Evolutionary conservation across 2,113 vertebrate species (phyloP), one percentile per base, ranked within the genome.

Genomic region (Pterocles gutturalis): DNA sequence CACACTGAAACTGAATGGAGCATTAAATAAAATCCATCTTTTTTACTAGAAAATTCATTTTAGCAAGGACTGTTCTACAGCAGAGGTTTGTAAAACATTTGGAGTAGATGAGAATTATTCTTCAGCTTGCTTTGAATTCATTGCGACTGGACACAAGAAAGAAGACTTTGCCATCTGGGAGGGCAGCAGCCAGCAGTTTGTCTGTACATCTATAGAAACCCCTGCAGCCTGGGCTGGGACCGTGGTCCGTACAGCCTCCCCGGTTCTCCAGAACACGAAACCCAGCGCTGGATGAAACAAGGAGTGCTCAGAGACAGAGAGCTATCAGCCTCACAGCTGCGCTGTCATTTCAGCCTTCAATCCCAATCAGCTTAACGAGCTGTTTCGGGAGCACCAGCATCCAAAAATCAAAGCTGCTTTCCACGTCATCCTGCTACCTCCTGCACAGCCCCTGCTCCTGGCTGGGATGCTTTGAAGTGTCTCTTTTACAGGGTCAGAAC

Each of bases 181-280:
- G 33, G 18, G 67, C n/a, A 58, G 34, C 71, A 48, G 31, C 11
- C 12, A 13, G 31, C 0, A 14, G 6, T 60, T 43, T 51, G 31
- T 45, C 79, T 28, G 12, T 28, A 16, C 12, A 16, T 65, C 29
- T 11, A 54, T 38, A 12, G 33, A 5, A 5, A 24, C 49, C 62
- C 28, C 41, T 22, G 19, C 51, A 48, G 24, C 2, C 33, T 8
- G 60, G 36, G 48, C 33, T 17, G 16, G 36, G 62, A 31, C 72
- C 20, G 33, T 1, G 12, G 48, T 20, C 5, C 3, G 4, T 13
- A 10, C 3, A 10, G 6, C n/a, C 29, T 29, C 57, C 5, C 17
- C 7, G 7, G 25, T 9, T 36, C 65, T 51, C 43, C 51, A 51
- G 51, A 31, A 33, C 3, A 49, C 31, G 22, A 43, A 57, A 17